Evolutionary conservation across 2,888 invertebrate genomes (phyloP), one percentile per base, ranked within the genome.

Genomic region (Scaptomyza cyrtandrae): DNA sequence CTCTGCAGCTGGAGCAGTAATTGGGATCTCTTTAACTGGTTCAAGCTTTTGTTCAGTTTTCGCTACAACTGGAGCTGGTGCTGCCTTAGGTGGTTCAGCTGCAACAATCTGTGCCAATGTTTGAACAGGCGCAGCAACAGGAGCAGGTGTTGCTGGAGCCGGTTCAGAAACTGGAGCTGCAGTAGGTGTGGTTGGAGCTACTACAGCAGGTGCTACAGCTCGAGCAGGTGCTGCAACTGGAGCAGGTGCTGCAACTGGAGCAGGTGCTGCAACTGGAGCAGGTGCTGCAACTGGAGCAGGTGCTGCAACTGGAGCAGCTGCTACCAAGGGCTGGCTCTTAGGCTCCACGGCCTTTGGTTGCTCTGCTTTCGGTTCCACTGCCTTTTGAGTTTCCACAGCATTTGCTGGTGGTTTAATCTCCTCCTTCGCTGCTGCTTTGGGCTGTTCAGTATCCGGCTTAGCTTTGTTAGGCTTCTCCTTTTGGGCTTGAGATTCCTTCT

Each of bases 221-320:
- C 67, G 95, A 95, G n/a, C n/a, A n/a, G n/a, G n/a, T n/a, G n/a
- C n/a, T 24, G 19, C 19, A 19, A 33, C 54, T 29, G 62, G 9
- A 10, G 6, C 37, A 1, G 29, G 5, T 29, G 7, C 29, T 5
- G 29, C 3, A 24, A 3, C 29, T 29, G 37, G n/a, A 35, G 62
- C 7, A 6, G 9, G 3, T 54, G 13, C 39, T 61, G 50, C 62
- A 6, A 1, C 29, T 5, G 29, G 29, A 29, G 29, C 37, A 3
- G 68, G n/a, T 14, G 54, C 19, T 14, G 41, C 6, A 3, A 52
- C 9, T 19, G 29, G n/a, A 52, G 49, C 11, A 41, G 35, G 5
- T 4, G n/a, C 19, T 9, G 35, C 13, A 39, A 43, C 9, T 35
- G 29, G 24, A 52, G 49, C 11, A 44, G 31, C 27, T 10, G 29